Evolutionary conservation across 2,113 vertebrate genomes (phyloP).

Genomic region (Tapirus terrestris): DNA sequence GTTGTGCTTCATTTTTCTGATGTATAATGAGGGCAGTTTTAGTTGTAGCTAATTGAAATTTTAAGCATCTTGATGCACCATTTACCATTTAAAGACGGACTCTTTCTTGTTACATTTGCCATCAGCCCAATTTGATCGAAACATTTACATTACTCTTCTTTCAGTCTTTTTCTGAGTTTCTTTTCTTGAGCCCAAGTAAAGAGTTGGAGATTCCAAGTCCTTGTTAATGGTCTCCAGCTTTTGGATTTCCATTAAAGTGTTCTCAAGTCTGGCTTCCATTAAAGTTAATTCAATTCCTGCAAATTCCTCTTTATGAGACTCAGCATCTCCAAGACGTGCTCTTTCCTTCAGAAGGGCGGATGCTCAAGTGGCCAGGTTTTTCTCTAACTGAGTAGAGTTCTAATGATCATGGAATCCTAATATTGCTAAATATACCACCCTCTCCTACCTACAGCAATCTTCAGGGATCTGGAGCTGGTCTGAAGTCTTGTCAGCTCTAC

Average conservation of each 20-base stretch:
- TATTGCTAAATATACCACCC: neutral
- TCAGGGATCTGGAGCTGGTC: neutral
- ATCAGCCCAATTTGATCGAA: neutral
- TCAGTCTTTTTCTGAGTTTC: neutral
- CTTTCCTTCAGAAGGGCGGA: neutral
- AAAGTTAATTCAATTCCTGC: neutral
- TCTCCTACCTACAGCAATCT: neutral
- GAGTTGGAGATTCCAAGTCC: neutral
- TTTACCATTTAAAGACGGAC: neutral
- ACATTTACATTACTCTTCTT: neutral
- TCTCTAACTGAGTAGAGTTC: neutral
- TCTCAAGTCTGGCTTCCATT: neutral
- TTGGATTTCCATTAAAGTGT: conserved; percentile 18
- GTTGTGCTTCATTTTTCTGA: neutral
- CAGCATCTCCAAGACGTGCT: neutral
- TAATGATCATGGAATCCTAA: neutral
- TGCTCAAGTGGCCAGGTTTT: neutral
- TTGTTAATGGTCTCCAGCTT: neutral
- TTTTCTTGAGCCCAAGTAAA: neutral
- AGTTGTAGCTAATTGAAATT: neutral
- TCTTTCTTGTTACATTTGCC: neutral
- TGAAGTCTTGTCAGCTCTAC: neutral
- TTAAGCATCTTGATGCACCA: neutral
- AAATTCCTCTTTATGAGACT: neutral
- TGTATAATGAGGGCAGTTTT: neutral